Base-by-base conservation (phyloP, 2,797 vertebrate species). In the Cirrhinus molitorella region DNA sequence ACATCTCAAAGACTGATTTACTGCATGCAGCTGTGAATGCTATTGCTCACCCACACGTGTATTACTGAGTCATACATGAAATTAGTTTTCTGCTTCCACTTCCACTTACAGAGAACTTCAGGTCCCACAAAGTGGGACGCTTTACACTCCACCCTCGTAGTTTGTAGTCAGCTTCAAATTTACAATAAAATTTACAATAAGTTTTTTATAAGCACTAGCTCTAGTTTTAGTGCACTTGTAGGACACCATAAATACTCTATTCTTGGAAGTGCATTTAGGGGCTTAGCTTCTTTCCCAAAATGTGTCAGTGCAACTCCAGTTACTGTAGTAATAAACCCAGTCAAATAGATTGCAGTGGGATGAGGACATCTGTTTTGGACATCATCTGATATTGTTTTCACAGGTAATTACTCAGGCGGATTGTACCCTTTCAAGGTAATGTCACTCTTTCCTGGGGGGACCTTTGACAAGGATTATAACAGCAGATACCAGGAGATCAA, bases 391-490 rank as follows among this genome's bases (percentile, higher is more conserved):
- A 11, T 28, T 45, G 25, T 61, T 10, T 77, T 77, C 1, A 21
- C 88, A 93, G 93, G 51, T 83, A 9, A 85, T 6, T 0, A 9
- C 0, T 81, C 3, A 0, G 89, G 89, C 57, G 79, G 45, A 82
- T 90, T 92, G 40, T 85, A 40, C 70, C 93, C 95, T 19, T 95
- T 93, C 87, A 84, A n/a, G 25, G 83, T 95, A 43, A 88, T 71
- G 45, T 21, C 92, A 13, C 90, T 96, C 82, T 96, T 90, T 89
- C 83, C 34, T 4, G 95, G 95, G 0, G 94, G 95, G 40, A 95
- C 91, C 7, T 96, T 96, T 45, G 86, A 96, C 91, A 94, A 86
- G 78, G 87, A 91, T 72, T 96, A 96, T 92, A 96, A 96, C 92
- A 91, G 75, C 80, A 90, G 86, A 71, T 94, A 87, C 87, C 87